Evolutionary conservation across 2,888 invertebrate genomes (phyloP).

Genomic region (Protophormia terraenovae): DNA sequence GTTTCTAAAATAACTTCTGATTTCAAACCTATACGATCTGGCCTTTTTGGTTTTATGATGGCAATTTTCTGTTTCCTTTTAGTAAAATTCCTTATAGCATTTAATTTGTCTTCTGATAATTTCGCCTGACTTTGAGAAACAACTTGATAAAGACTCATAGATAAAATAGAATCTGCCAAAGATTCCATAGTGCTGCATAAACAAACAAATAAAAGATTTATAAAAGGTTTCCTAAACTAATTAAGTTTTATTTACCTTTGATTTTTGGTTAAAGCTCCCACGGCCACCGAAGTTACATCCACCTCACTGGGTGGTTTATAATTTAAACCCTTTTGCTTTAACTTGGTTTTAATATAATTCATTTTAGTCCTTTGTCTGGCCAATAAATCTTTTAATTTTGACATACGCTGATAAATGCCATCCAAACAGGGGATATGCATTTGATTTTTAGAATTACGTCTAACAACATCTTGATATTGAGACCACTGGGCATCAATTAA

Average conservation of each 20-base stretch:
- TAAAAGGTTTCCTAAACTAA: no score
- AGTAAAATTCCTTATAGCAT: conserved; percentile 74
- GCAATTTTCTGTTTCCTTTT: conserved; percentile 73
- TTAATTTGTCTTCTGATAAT: conserved; percentile 75
- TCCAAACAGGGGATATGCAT: conserved; percentile 86
- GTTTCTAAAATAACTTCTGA: conserved; percentile 80
- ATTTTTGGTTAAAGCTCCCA: conserved; percentile 54
- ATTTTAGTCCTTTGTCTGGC: conserved; percentile 83
- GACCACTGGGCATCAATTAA: conserved; percentile 91
- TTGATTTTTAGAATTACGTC: conserved; percentile 78
- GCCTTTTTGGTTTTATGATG: conserved; percentile 79
- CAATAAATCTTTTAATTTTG: conserved; percentile 87
- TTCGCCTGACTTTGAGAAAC: conserved; percentile 75
- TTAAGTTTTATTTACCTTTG: conserved; percentile 53
- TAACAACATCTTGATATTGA: conserved; percentile 83
- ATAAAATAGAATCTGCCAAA: conserved; percentile 79
- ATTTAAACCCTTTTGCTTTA: conserved; percentile 76
- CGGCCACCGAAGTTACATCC: conserved; percentile 50
- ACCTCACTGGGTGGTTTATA: conserved; percentile 66
- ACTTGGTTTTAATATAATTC: conserved; percentile 78
- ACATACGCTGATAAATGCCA: conserved; percentile 89
- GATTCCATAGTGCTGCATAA: conserved; percentile 77
- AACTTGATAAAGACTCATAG: conserved; percentile 77
- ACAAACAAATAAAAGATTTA: neutral
- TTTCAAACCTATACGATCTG: conserved; percentile 78